A percentile compares a stretch with the other conserved stretches of the same genome.
Evolutionary conservation across 2,888 invertebrate species (phyloP).

Genomic region (Balanococcus diminutus): DNA sequence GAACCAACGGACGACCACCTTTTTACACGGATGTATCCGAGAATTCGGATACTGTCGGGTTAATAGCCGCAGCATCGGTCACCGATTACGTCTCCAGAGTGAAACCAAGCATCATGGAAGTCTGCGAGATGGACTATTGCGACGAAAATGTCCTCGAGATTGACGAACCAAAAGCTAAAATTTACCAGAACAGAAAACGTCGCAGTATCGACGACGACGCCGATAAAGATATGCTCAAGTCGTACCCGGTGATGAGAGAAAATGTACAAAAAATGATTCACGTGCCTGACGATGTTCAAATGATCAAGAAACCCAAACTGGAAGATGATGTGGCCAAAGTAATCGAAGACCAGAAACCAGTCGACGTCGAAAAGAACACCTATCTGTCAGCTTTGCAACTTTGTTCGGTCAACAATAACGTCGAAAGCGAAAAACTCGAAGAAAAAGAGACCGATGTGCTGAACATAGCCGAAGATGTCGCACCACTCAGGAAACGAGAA

Average conservation of each 20-base stretch:
- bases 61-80: constrained; percentile 18
- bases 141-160: background rate
- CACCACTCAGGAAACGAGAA: constrained; percentile 1
- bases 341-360: background rate
- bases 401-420: background rate
- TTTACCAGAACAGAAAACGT: constrained; percentile 25
- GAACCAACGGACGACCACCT: background rate
- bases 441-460: background rate
- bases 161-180: background rate
- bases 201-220: constrained; percentile 28
- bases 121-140: constrained; percentile 21
- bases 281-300: background rate
- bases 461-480: background rate
- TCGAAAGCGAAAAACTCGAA: background rate
- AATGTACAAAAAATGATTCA: background rate
- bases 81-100: constrained; percentile 41
- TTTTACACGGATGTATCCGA: constrained; percentile 2
- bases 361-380: constrained; percentile 44
- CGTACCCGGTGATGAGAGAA: constrained; percentile 43
- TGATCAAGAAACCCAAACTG: constrained; percentile 13
- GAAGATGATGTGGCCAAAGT: background rate
- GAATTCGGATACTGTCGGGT: background rate
- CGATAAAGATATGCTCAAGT: constrained; percentile 42
- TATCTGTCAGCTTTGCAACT: constrained; percentile 46
- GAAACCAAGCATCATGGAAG: constrained; percentile 1